These are phyloP conservation scores for Coptotermes formosanus DNA, from an alignment of 1,140 invertebrate genomes.

Conservation along the genomic window DNA sequence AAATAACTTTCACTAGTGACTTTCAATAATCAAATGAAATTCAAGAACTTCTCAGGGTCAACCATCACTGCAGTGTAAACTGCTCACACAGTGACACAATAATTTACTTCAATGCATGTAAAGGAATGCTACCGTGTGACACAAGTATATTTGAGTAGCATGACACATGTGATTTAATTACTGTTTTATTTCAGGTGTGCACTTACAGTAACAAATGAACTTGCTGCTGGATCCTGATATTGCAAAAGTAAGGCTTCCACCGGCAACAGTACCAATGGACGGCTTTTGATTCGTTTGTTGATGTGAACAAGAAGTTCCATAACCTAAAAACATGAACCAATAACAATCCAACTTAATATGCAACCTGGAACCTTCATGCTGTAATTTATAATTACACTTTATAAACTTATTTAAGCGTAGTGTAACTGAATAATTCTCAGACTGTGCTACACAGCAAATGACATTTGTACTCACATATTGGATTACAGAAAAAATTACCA, in stretches of 20 bases:
- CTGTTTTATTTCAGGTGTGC: not conserved
- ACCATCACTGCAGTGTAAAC: slow-evolving; percentile 22
- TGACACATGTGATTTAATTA: no score
- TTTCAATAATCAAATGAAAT: not conserved
- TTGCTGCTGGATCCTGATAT: slow-evolving; percentile 74
- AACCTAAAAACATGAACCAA: slow-evolving; percentile 55
- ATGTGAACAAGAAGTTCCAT: slow-evolving; percentile 93
- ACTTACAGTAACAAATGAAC: slow-evolving; percentile 80
- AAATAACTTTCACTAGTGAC: no score
- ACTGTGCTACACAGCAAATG: no score
- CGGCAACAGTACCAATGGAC: slow-evolving; percentile 80
- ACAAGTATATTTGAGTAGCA: no score
- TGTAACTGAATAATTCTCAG: no score
- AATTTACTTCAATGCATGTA: not conserved
- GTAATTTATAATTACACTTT: no score
- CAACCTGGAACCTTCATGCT: not conserved
- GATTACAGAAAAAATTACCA: no score
- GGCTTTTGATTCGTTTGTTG: slow-evolving; percentile 83
- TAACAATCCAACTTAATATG: not conserved
- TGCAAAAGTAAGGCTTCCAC: slow-evolving; percentile 80
- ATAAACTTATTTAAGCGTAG: no score
- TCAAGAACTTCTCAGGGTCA: slow-evolving; percentile 21
- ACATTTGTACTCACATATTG: no score
- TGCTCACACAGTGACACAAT: not conserved
- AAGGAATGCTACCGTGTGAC: no score